Base-by-base conservation (phyloP, 1,140 invertebrate genomes). In the Doryteuthis pealeii region DNA sequence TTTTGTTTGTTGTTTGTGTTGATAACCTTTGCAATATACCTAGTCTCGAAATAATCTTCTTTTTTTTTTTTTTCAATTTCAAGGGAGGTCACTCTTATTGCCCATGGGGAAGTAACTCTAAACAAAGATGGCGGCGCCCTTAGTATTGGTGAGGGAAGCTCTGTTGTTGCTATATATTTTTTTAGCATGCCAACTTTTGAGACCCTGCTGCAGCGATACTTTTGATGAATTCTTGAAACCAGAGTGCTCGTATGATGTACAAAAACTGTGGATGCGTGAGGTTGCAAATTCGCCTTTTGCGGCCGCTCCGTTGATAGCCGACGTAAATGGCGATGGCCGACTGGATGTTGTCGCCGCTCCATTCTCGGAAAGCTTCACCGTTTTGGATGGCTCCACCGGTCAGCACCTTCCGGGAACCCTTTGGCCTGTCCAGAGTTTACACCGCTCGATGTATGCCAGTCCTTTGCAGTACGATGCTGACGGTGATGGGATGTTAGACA, bases 401-500 rank as follows among this genome's bases (percentile, higher is more conserved):
- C 82, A 82, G 31, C 69, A 77, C 15, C 40, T 84, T 26, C 33
- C 71, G 12, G 68, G 78, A 15, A 74, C 79, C 22, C 73, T 78
- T 58, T 86, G 85, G 85, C 85, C 85, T n/a, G 77, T 79, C 45
- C 79, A 82, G 45, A 82, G 81, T 68, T 71, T 84, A 35, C 80
- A 85, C 32, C 82, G 74, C 31, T 83, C 84, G 15, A 76, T 85
- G 18, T 78, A 85, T 77, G 77, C 83, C 10, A 84, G 82, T 74
- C 83, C 85, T 33, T 65, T 86, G 33, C 76, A 86, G 84, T 85
- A 78, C 82, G 85, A 86, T 75, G 77, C 82, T 67, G 77, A 85
- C 80, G 79, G 79, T 31, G 81, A 86, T 85, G 85, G 85, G 1
- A 76, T 83, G 66, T 74, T 85, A 45, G 85, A 86, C 71, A 70